Base-by-base conservation (phyloP, 1,140 invertebrate species). In the Zaprionus gabonicus region DNA sequence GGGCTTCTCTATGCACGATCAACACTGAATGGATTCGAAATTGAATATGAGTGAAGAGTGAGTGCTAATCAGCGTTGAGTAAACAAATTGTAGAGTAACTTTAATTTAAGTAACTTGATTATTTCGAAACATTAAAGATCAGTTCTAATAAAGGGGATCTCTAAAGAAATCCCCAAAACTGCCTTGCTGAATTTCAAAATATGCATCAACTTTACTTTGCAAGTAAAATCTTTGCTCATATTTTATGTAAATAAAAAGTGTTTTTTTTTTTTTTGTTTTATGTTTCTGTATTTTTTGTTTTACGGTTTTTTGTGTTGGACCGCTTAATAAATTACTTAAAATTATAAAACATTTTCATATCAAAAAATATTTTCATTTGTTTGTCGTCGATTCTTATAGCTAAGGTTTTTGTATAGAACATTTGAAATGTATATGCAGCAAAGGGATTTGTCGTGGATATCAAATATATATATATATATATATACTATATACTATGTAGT, bases 321-420 rank as follows among this genome's bases (percentile, higher is more conserved):
- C 72, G 56, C 84, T 65, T 66, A 90, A 90, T 90, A 90, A 90
- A 90, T 90, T 82, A 82, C 85, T 90, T 90, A 90, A 82, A 90
- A 90, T 75, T 90, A 90, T 79, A 90, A 90, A 90, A 90, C 85
- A 90, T 85, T 90, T 88, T 76, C 70, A 72, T 90, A 90, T 90
- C 78, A 90, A 90, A 90, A 90, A 90, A 90, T 85, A 85, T 82
- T 67, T 76, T 23, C 23, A 23, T 23, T 23, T 23, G 5, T 41
- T 34, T 31, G 9, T 34, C 28, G n/a, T 15, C 13, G 13, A 38
- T 46, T 46, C 41, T 75, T 44, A 66, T 25, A 56, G 20, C 56
- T 76, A 71, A 64, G 31, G 44, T 64, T 31, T 64, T 31, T 62
- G 60, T 66, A 55, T 79, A 79, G 65, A 79, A 90, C 85, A 88